Evolutionary conservation across 2,797 vertebrate genomes (phyloP).

Genomic region (Lindbergichthys nudifrons): DNA sequence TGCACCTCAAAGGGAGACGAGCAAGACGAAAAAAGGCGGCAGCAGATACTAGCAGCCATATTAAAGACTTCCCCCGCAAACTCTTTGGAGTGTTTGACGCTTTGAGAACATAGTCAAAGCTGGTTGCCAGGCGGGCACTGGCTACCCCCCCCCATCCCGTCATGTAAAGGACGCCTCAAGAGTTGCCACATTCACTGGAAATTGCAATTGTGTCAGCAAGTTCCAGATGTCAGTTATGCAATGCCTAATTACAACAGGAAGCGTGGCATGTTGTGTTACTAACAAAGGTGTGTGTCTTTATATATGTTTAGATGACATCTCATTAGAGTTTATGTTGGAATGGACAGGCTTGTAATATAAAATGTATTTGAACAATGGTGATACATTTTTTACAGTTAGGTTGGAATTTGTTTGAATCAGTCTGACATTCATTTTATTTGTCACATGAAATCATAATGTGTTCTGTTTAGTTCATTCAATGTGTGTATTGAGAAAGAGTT

Average conservation of each 20-base stretch:
- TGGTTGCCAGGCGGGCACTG: constrained; percentile 74
- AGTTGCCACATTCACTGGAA: constrained; percentile 76
- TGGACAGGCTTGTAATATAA: not conserved
- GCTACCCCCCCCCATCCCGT: constrained; percentile 28
- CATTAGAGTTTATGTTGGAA: constrained; percentile 5
- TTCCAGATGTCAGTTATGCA: constrained; percentile 79
- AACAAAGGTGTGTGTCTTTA: not conserved
- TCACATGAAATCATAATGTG: not conserved
- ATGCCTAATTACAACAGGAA: constrained; percentile 73
- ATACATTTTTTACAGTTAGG: not conserved
- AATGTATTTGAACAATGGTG: not conserved
- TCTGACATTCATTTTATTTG: not conserved
- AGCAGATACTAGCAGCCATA: constrained; percentile 65
- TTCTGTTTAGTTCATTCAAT: not conserved
- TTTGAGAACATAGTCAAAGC: constrained; percentile 52
- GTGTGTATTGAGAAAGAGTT: not conserved
- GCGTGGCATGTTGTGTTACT: constrained; percentile 25
- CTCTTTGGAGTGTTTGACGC: constrained; percentile 76
- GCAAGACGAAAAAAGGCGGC: constrained; percentile 43
- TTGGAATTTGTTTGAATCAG: not conserved
- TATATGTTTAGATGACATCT: not conserved
- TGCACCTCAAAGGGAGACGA: constrained; percentile 71
- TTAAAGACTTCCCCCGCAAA: constrained; percentile 72
- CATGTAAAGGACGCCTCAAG: constrained; percentile 67
- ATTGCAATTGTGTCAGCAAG: constrained; percentile 76